Base-by-base conservation (phyloP, 2,888 invertebrate species). In the Himalopsyche kuldschensis region DNA sequence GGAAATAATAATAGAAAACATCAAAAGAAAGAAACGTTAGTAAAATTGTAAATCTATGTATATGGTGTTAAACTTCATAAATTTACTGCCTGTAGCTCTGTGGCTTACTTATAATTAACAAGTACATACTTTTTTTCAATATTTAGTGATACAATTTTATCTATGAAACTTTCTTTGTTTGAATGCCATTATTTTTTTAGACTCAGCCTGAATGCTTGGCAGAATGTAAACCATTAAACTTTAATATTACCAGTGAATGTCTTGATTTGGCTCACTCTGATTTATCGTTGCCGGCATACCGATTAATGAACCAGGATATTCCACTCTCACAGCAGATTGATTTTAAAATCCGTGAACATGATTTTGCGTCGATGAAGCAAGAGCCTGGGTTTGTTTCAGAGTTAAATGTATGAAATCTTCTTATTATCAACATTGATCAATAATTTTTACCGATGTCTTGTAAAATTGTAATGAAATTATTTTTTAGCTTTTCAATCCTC, bases 211-310 rank as follows among this genome's bases (percentile, higher is more conserved):
- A 87, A 32, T 86, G 84, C 77, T 46, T 85, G 32, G 79, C 82
- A 8, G 87, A 87, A 77, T 86, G 85, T 78, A 87, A 87, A 80
- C 87, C 86, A 30, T 78, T 86, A 11, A 86, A 86, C 79, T 87
- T 85, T 55, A 86, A 86, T 55, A 85, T 87, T 15, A 75, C 86
- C 4, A 87, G 81, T 77, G 87, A 86, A 78, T 84, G 86, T 55
- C 78, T 86, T 27, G 86, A 86, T 82, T 83, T 86, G 79, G 86
- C 82, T 15, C 86, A 84, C 41, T 69, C 84, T 20, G 87, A 87
- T 80, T 80, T 87, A 15, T 84, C 86, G 15, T 32, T 85, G 11
- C 78, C 81, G 3, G 46, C 86, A 11, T 86, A 85, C 47, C 80
- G 87, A 35, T 41, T 86, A 27, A 81, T 84, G 75, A 85, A 48